These are phyloP conservation scores for Lamproptera curius DNA, from an alignment of 2,888 invertebrate genomes.

Conservation along the genomic window DNA sequence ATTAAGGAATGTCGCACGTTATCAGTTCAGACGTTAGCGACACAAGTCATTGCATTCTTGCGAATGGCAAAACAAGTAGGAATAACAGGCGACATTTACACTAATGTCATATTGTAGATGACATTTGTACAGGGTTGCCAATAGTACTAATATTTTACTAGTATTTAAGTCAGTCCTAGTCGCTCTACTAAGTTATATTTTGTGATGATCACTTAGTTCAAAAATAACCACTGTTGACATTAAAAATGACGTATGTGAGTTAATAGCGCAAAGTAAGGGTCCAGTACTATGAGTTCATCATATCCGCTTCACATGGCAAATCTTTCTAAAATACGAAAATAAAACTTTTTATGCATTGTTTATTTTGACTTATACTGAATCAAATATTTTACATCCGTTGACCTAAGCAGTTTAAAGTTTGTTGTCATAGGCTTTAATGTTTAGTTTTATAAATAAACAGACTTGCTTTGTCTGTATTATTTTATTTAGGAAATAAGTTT, in stretches of 20 bases:
- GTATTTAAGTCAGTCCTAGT: not conserved
- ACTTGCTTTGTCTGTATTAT: too few species aligned
- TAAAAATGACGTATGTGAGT: not conserved
- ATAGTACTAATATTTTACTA: not conserved
- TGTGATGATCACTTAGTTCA: too few species aligned
- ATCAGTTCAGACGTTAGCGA: not conserved
- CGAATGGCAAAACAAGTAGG: not conserved
- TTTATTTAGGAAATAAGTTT: too few species aligned
- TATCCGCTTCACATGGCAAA: not conserved
- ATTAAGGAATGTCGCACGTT: not conserved
- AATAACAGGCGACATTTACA: not conserved
- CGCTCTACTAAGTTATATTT: too few species aligned
- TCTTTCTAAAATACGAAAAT: too few species aligned
- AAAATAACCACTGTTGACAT: not conserved
- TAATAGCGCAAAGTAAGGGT: not conserved
- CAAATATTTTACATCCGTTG: too few species aligned
- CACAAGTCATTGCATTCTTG: not conserved
- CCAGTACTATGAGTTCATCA: not conserved
- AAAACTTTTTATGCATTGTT: too few species aligned
- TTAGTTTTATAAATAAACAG: too few species aligned
- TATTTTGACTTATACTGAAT: too few species aligned
- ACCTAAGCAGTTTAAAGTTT: too few species aligned
- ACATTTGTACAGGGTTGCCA: not conserved
- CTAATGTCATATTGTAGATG: not conserved
- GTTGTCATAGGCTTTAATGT: too few species aligned